Base-by-base conservation (phyloP, 2,797 vertebrate genomes). In the Austrolebias charrua region DNA sequence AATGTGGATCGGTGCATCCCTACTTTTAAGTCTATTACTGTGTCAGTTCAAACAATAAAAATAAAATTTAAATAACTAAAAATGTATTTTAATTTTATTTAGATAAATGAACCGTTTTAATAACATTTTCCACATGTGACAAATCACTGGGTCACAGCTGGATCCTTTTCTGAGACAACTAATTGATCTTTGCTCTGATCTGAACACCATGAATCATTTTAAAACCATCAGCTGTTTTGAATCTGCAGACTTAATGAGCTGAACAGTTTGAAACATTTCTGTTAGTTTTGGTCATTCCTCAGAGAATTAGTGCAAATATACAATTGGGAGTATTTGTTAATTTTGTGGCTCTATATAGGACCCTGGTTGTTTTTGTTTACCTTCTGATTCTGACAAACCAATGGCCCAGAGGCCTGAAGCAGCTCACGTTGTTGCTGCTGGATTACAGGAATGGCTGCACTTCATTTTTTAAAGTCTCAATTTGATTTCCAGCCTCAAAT, bases 111-210 rank as follows among this genome's bases (percentile, higher is more conserved):
- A 24, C 24, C 3, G 24, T 24, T 24, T 24, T 3, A 24, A 24
- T 24, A 3, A 24, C 24, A 3, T 3, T 24, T 24, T 24, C 24
- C 12, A 13, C 12, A 58, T 31, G 19, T 51, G 42, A 73, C 55
- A 18, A 56, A 71, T 69, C 2, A 53, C 38, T 55, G 15, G 10
- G 11, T 16, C 9, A 14, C 2, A 59, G 35, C 7, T 1, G 1
- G 5, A 53, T 57, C 10, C 20, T 60, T 45, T 58, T 29, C n/a
- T 20, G 2, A 16, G n/a, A 2, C 12, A 64, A 16, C 5, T 49
- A 18, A 62, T 63, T 71, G 3, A 75, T 45, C 1, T 60, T 63
- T 48, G 5, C 11, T 38, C 6, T 35, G 15, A 45, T 38, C 35
- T 53, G 9, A 42, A 13, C n/a, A n/a, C 5, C 16, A 53, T 24